phyloP scores from a whole-genome alignment of 2,113 vertebrate genomes.

The Telmatochromis brachygnathus region DNA sequence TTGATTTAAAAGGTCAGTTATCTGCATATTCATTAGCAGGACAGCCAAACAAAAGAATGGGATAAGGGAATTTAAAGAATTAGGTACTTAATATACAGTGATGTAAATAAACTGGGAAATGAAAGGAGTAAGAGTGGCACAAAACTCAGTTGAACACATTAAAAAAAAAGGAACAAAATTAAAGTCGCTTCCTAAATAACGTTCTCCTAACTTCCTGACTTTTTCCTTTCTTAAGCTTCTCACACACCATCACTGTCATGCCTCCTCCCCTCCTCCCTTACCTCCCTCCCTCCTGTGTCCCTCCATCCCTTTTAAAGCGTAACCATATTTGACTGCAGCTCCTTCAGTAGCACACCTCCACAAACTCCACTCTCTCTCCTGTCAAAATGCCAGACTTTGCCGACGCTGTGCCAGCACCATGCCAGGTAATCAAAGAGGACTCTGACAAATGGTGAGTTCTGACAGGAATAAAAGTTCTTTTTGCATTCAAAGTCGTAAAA shows the following conservation, averaged over 20 bases:
- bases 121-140: background rate
- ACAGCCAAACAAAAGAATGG: constrained; percentile 22
- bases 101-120: background rate
- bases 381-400: constrained; percentile 51
- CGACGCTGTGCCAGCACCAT: constrained; percentile 44
- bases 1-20: constrained; percentile 12
- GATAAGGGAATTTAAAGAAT: background rate
- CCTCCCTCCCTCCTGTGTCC: background rate
- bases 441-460: constrained; percentile 61
- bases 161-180: background rate
- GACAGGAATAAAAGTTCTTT: background rate
- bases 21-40: constrained; percentile 37
- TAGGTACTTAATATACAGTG: background rate
- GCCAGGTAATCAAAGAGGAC: constrained; percentile 58
- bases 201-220: background rate
- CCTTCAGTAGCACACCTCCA: constrained; percentile 4
- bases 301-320: constrained; percentile 1
- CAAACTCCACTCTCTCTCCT: constrained; percentile 6
- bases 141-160: background rate
- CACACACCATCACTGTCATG: background rate
- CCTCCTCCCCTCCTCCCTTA: background rate
- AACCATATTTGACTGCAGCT: constrained; percentile 24
- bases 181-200: background rate
- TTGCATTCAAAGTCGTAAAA: background rate
- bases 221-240: background rate